These are phyloP conservation scores for Esperia sulphurella DNA, from an alignment of 2,888 invertebrate genomes.

Conservation along the genomic window DNA sequence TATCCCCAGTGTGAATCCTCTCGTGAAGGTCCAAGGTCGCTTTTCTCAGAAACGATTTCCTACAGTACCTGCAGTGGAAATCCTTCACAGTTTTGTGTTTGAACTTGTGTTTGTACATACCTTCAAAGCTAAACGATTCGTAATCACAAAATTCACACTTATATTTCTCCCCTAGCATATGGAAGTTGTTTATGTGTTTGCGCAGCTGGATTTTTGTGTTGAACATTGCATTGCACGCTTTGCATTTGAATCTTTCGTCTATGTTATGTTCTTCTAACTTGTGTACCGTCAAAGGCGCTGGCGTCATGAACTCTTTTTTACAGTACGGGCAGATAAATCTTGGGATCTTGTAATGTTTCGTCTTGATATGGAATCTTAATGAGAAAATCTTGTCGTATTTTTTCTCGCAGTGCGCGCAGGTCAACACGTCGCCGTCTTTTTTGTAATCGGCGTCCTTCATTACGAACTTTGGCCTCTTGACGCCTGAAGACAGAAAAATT, in stretches of 20 bases:
- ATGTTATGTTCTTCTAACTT: constrained; percentile 49
- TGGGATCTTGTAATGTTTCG: constrained; percentile 50
- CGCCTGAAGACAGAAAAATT: constrained; percentile 44
- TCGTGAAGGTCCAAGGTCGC: constrained; percentile 51
- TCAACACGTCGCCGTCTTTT: constrained; percentile 31
- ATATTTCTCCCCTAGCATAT: constrained; percentile 56
- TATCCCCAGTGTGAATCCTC: constrained; percentile 61
- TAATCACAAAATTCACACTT: constrained; percentile 57
- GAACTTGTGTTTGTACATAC: constrained; percentile 57
- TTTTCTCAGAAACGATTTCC: constrained; percentile 61
- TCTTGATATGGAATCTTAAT: constrained; percentile 44
- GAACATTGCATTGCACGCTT: constrained; percentile 54
- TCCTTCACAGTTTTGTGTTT: constrained; percentile 62
- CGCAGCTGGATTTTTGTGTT: constrained; percentile 46
- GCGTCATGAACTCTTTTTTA: constrained; percentile 42
- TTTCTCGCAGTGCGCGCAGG: constrained; percentile 45
- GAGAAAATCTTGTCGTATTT: constrained; percentile 39
- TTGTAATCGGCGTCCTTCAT: constrained; percentile 43
- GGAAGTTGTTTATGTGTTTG: constrained; percentile 54
- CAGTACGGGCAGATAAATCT: constrained; percentile 40
- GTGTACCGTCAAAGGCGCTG: constrained; percentile 42
- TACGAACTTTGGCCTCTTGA: constrained; percentile 32
- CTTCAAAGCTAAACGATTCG: constrained; percentile 46
- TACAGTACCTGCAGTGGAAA: constrained; percentile 61
- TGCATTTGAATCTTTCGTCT: constrained; percentile 55